Base-by-base conservation (phyloP, 2,888 invertebrate genomes). In the Rhogogaster chlorosoma region DNA sequence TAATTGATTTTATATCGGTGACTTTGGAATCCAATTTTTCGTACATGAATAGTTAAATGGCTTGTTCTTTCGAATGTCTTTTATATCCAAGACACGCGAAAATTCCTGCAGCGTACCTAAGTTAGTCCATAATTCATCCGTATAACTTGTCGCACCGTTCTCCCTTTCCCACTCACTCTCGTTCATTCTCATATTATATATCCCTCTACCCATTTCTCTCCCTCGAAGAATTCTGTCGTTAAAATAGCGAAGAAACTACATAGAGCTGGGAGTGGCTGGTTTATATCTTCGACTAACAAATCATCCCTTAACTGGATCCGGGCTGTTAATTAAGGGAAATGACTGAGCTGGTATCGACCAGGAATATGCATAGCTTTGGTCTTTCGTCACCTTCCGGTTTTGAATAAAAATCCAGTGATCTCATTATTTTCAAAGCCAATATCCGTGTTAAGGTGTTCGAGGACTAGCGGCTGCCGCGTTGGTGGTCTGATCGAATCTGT, bases 401-500 rank as follows among this genome's bases (percentile, higher is more conserved):
- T 38, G 80, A 26, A 80, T 80, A 61, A 38, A 61, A 61, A 61
- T 61, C 61, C 57, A 6, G 15, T 49, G 22, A 61, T 57, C 80
- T 80, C 80, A 80, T 80, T 80, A 80, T 80, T 80, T 57, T 29
- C 38, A 26, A 61, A 61, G 32, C 38, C 36, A 80, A 80, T 80
- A 80, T 80, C 80, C 67, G 64, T 70, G 83, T 83, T 36, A 61
- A 45, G 42, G 64, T 67, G 83, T 70, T 83, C 42, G 45, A 18
- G 49, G 83, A 45, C 32, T 45, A 29, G 83, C 64, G 64, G 32
- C 29, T 67, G 53, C 29, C 61, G 57, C 26, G 61, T 38, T 84
- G 29, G 42, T 36, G 71, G 86, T 85, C 75, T 88, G 89, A 89
- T 89, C 89, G 89, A 89, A 89, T 89, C 89, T 88, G 89, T 89